These are phyloP conservation scores for Machimus atricapillus DNA, from an alignment of 2,888 invertebrate genomes.

Conservation along the genomic window DNA sequence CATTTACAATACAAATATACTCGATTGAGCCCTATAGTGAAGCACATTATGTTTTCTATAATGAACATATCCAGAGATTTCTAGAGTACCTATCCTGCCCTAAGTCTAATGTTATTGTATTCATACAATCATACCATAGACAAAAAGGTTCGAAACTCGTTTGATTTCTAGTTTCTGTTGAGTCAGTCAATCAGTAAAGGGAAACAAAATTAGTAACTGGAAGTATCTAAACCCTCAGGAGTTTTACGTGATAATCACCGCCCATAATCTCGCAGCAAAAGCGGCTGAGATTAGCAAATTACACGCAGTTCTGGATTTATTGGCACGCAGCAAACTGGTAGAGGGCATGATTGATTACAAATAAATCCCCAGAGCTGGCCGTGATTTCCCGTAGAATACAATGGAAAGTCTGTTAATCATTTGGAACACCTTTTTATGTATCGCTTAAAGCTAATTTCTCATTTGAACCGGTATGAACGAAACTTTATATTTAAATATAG, in stretches of 20 bases:
- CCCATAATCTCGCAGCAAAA: background rate
- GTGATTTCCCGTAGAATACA: background rate
- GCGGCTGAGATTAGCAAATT: background rate
- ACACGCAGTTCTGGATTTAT: background rate
- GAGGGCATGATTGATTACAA: background rate
- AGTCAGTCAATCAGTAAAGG: background rate
- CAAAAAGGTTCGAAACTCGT: background rate
- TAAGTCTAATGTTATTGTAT: background rate
- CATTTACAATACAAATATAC: too few species aligned
- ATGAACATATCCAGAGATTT: background rate
- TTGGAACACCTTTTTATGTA: background rate
- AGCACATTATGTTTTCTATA: too few species aligned
- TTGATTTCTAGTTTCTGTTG: background rate
- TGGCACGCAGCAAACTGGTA: background rate
- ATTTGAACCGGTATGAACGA: background rate
- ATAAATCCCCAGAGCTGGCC: background rate
- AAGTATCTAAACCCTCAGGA: background rate
- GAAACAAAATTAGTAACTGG: background rate
- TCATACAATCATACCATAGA: background rate
- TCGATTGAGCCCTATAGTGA: too few species aligned
- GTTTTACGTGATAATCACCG: background rate
- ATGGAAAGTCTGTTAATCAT: background rate
- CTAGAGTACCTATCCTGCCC: background rate
- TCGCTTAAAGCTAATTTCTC: background rate
- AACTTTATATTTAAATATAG: background rate